These are phyloP conservation scores for Porites rus DNA, from an alignment of 92 coral and sea anemone species.

Conservation along the genomic window DNA sequence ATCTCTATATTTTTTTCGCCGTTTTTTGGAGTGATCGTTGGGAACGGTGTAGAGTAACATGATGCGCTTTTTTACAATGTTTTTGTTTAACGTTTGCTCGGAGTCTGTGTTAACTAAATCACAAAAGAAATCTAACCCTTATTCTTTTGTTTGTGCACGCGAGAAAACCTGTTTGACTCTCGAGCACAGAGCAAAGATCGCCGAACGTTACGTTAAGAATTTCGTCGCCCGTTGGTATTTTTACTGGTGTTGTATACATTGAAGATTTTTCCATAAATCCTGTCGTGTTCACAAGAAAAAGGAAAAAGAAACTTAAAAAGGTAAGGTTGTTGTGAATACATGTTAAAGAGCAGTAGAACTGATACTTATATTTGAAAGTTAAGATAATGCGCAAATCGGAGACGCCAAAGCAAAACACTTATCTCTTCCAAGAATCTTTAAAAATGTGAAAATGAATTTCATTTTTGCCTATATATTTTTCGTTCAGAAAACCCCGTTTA, in stretches of 20 bases:
- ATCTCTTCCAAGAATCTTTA: not conserved
- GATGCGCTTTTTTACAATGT: conserved; percentile 3
- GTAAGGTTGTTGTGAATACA: conserved; percentile 8
- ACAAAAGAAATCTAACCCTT: not conserved
- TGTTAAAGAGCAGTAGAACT: not conserved
- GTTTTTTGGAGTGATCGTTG: not conserved
- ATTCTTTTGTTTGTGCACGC: conserved; percentile 14
- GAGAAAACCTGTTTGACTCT: not conserved
- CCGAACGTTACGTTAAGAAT: not conserved
- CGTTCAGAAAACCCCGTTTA: not conserved
- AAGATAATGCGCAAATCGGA: not conserved
- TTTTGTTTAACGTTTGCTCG: conserved; percentile 16
- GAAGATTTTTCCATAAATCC: not conserved
- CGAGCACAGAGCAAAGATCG: not conserved
- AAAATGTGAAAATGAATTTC: not conserved
- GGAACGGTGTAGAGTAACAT: not conserved
- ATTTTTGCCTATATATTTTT: not conserved
- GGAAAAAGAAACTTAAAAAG: not conserved
- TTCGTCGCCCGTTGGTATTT: not conserved
- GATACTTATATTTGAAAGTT: not conserved
- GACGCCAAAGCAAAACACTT: not conserved
- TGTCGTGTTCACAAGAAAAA: not conserved
- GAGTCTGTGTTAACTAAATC: conserved; percentile 25
- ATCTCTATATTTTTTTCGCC: not conserved
- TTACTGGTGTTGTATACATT: not conserved